Conservation (phyloP, 2,113 vertebrate species). For the Chaetodon auriga region DNA sequence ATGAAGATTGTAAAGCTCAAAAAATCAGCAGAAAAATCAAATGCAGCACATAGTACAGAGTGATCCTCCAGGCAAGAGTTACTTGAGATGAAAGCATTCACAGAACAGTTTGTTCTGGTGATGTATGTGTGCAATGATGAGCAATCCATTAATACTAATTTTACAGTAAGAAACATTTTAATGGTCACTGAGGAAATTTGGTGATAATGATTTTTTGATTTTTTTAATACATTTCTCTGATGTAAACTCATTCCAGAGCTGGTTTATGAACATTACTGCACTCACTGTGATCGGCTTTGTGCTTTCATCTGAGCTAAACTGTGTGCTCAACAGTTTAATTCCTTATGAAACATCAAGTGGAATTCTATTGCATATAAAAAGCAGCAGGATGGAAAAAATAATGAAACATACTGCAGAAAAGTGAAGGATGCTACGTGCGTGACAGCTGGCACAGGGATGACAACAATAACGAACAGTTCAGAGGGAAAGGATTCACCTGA, state of each 20-base stretch:
- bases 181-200: slow-evolving; percentile 9
- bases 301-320: slow-evolving; percentile 36
- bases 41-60: background rate
- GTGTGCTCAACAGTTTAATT: background rate
- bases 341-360: slow-evolving; percentile 23
- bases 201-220: slow-evolving; percentile 4
- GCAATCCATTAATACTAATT: background rate
- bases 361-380: slow-evolving; percentile 47
- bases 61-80: slow-evolving; percentile 9
- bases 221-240: slow-evolving; percentile 1
- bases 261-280: slow-evolving; percentile 14
- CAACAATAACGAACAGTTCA: slow-evolving; percentile 20
- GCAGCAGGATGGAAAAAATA: slow-evolving; percentile 24
- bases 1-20: slow-evolving; percentile 24
- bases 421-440: slow-evolving; percentile 11
- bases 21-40: slow-evolving; percentile 11
- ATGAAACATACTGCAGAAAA: slow-evolving; percentile 20
- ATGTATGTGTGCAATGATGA: background rate
- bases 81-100: slow-evolving; percentile 23
- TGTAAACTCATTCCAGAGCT: background rate
- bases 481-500: slow-evolving; percentile 29
- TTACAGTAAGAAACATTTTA: background rate
- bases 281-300: slow-evolving; percentile 28
- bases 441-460: slow-evolving; percentile 9
- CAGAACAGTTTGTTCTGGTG: slow-evolving; percentile 20